Evolutionary conservation across 2,113 vertebrate genomes (phyloP).

Genomic region (Hydropotes inermis): DNA sequence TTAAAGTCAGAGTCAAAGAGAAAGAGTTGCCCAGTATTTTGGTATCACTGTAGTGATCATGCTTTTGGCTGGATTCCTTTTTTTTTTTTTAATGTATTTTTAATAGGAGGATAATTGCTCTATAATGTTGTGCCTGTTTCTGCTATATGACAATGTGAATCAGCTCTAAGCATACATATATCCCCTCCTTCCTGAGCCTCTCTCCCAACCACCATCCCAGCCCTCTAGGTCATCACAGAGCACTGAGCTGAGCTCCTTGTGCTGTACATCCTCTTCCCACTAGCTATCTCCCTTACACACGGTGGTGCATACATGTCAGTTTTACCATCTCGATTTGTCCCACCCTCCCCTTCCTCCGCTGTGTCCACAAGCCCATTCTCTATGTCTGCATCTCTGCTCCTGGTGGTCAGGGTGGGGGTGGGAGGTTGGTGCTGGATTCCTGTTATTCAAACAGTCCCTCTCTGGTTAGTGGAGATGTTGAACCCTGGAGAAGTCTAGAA

Average conservation of each 20-base stretch:
- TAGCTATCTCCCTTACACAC: background rate
- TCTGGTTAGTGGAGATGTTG: background rate
- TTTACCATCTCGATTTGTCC: background rate
- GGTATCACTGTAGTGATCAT: background rate
- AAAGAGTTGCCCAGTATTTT: background rate
- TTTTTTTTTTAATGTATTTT: background rate
- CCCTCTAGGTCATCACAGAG: background rate
- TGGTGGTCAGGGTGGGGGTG: fast-evolving
- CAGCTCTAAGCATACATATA: background rate
- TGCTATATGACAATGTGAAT: background rate
- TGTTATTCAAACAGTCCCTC: background rate
- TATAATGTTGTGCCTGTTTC: background rate
- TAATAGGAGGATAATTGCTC: background rate
- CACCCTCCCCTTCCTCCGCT: background rate
- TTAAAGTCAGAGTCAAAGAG: background rate
- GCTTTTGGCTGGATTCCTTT: background rate
- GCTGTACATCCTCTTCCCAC: background rate
- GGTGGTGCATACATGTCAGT: background rate
- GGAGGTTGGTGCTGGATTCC: background rate
- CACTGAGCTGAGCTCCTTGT: background rate
- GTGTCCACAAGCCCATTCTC: background rate
- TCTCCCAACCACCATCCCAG: background rate
- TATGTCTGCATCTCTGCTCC: background rate
- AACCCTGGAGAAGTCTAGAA: background rate
- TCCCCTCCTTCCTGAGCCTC: background rate